Conservation (phyloP, 1,140 invertebrate genomes). For the Drosophila varians region DNA sequence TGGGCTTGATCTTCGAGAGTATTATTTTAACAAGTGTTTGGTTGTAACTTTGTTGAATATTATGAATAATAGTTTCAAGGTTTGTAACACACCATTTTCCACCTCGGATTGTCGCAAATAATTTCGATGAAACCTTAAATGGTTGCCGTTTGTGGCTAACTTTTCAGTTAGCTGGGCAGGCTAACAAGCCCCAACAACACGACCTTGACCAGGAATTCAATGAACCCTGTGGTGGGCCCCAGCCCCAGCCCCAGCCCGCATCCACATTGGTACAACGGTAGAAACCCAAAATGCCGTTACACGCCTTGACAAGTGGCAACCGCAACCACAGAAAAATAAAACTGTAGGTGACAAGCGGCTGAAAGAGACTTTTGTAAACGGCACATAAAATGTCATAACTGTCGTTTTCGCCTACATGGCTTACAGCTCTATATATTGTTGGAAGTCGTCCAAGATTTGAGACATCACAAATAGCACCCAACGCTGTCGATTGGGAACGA, state of each 20-base stretch:
- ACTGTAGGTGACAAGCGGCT: conserved; percentile 22
- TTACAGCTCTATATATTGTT: conserved; percentile 41
- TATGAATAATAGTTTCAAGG: background rate
- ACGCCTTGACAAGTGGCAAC: conserved; percentile 20
- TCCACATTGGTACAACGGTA: conserved; percentile 15
- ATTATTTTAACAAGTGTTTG: too few relatives aligned
- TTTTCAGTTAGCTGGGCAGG: conserved; percentile 52
- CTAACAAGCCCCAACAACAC: conserved; percentile 45
- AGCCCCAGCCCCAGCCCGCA: too few relatives aligned
- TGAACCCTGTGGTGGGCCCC: conserved; percentile 54
- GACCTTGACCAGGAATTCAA: conserved; percentile 74
- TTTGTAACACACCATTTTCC: background rate
- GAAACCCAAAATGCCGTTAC: conserved; percentile 61
- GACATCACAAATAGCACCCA: conserved; percentile 28
- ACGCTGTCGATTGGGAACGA: conserved; percentile 39
- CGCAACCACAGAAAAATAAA: conserved; percentile 7
- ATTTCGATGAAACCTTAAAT: background rate
- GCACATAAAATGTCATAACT: conserved; percentile 78
- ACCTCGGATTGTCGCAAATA: background rate
- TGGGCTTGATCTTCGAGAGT: background rate
- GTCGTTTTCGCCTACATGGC: conserved; percentile 52
- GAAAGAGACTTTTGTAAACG: conserved; percentile 45
- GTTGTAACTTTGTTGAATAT: too few relatives aligned
- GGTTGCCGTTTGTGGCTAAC: conserved; percentile 14
- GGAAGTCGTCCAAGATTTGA: conserved; percentile 43